Evolutionary conservation across 2,888 invertebrate genomes (phyloP), one percentile per base, ranked within the genome.

Genomic region (Troides aeacus): DNA sequence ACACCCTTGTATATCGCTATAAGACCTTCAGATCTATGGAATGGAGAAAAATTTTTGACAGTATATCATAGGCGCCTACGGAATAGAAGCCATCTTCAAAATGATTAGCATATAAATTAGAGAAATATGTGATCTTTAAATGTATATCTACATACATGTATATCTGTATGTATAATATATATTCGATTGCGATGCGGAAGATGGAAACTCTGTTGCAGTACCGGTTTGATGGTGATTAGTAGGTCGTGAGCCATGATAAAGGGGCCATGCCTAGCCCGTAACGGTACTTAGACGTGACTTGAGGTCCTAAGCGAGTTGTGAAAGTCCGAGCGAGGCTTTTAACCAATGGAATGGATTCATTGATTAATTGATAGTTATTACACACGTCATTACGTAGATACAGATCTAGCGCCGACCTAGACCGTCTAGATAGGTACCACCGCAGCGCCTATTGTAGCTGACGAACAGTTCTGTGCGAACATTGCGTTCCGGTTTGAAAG

Each of bases 231-330:
- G 64, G 42, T 42, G 50, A 64, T 36, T 59, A 53, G 60, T 60
- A 24, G 53, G 50, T 50, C 23, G 42, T 10, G 30, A 50, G 17
- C 50, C 23, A 4, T 30, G 30, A 21, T 60, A 15, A 15, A 60
- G 60, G 7, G 21, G 66, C 36, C 66, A 21, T 4, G 53, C 12
- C 46, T 30, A 59, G 59, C 59, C 30, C 36, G 21, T 30, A 66
- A 60, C 66, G 60, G 60, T 66, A 30, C 21, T 12, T 36, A 36
- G 21, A 66, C 66, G 66, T 66, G 66, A 60, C 66, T 60, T 60
- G 60, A 15, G 30, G 7, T 1, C 18, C 50, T 21, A 50, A 60
- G n/a, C 60, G 66, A 30, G n/a, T 58, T 24, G 60, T 60, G 65
- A 66, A 60, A 59, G 59, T 60, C 4, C 36, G 50, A 21, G 30